Conservation (phyloP, 1,140 invertebrate genomes). For the Bombyx mandarina region DNA sequence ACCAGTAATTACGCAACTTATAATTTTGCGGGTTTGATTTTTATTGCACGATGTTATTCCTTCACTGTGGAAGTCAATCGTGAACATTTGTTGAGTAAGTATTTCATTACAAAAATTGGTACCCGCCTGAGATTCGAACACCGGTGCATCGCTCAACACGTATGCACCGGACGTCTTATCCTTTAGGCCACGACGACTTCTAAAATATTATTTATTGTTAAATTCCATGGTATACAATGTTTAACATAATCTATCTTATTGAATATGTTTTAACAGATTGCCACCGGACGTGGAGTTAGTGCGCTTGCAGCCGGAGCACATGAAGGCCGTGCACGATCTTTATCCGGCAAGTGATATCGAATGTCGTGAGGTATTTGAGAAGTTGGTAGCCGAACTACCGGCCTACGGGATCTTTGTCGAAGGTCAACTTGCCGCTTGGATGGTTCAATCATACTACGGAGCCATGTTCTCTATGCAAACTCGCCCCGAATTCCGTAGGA, state of each 20-base stretch:
- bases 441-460: conserved; percentile 90
- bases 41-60: no score
- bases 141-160: no score
- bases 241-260: background rate
- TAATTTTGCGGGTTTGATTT: no score
- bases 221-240: background rate
- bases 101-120: no score
- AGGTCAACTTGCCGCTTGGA: conserved; percentile 83
- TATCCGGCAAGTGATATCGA: conserved; percentile 90
- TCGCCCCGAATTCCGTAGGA: conserved; percentile 82
- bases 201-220: background rate
- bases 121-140: no score
- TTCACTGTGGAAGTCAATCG: no score
- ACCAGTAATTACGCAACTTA: no score
- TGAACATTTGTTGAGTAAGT: no score
- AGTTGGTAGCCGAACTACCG: conserved; percentile 80
- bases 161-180: no score
- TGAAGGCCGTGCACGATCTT: conserved; percentile 83
- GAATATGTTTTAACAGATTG: conserved; percentile 45
- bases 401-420: conserved; percentile 84
- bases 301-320: conserved; percentile 81
- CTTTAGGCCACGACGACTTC: no score
- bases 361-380: conserved; percentile 84
- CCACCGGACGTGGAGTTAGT: conserved; percentile 78
- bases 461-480: conserved; percentile 94